A percentile compares a stretch with the other conserved stretches of the same genome.
Conservation (phyloP, 2,797 vertebrate species). For the Sebastes goodei region DNA sequence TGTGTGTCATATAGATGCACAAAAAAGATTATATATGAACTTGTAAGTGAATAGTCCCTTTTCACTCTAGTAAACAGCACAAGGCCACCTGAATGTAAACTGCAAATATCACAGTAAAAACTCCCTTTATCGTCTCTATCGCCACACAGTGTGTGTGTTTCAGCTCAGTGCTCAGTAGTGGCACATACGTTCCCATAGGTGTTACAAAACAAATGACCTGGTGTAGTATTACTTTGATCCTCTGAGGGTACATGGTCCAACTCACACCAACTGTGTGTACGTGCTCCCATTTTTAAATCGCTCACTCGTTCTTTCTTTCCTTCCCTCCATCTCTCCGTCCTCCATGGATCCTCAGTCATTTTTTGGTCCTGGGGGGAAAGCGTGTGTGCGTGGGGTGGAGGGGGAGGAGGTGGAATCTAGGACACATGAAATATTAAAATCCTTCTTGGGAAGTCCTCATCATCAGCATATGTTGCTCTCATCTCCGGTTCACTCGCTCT, state of each 20-base stretch:
- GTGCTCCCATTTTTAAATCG: conserved; percentile 45
- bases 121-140: conserved; percentile 5
- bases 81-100: conserved; percentile 2
- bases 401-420: conserved; percentile 73
- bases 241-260: conserved; percentile 30
- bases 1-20: no score
- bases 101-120: conserved; percentile 25
- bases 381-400: background rate
- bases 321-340: conserved; percentile 42
- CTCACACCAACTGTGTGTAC: conserved; percentile 41
- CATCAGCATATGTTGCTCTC: conserved; percentile 83
- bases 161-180: conserved; percentile 13
- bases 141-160: conserved; percentile 22
- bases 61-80: background rate
- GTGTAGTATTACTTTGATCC: conserved; percentile 50
- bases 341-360: conserved; percentile 49
- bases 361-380: conserved; percentile 47
- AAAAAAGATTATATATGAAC: background rate
- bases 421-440: conserved; percentile 86
- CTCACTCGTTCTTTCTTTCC: conserved; percentile 30
- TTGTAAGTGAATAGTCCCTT: background rate
- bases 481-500: conserved; percentile 48
- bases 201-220: conserved; percentile 58
- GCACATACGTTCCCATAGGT: conserved; percentile 29
- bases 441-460: conserved; percentile 77